These are phyloP conservation scores for Accipiter cooperii DNA, from an alignment of 2,113 vertebrate genomes.

Conservation along the genomic window DNA sequence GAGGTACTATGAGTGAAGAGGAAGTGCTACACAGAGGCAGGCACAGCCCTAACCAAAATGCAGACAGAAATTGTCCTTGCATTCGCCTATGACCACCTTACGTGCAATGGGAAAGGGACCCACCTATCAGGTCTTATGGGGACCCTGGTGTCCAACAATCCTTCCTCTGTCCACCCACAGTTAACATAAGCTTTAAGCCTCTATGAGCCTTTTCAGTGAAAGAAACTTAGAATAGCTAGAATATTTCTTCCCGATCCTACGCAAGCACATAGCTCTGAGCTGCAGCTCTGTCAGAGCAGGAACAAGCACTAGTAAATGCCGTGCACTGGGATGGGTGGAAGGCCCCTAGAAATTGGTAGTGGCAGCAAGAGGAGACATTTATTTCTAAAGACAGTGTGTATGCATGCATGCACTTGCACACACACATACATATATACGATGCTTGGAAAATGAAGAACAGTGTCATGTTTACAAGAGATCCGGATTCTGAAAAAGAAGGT, in stretches of 20 bases:
- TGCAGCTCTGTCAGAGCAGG: neutral
- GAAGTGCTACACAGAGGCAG: neutral
- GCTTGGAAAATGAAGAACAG: neutral
- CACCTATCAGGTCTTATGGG: neutral
- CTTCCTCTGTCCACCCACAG: neutral
- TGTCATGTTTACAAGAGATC: neutral
- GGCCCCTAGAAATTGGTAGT: neutral
- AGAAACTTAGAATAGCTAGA: neutral
- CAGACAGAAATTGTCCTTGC: neutral
- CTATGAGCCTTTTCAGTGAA: neutral
- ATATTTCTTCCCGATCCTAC: neutral
- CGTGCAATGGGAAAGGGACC: accelerated
- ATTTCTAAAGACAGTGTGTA: neutral
- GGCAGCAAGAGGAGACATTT: neutral
- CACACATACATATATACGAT: accelerated
- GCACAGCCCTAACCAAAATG: neutral
- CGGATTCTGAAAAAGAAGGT: neutral
- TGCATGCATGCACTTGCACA: accelerated
- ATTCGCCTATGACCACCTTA: neutral
- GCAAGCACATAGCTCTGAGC: neutral
- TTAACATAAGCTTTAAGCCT: neutral
- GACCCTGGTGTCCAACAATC: neutral
- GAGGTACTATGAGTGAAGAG: neutral
- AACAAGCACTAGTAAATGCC: neutral
- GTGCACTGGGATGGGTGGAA: neutral